Evolutionary conservation across 1,140 invertebrate species (phyloP), one percentile per base, ranked within the genome.

Genomic region (Gonatopus flavifemur): DNA sequence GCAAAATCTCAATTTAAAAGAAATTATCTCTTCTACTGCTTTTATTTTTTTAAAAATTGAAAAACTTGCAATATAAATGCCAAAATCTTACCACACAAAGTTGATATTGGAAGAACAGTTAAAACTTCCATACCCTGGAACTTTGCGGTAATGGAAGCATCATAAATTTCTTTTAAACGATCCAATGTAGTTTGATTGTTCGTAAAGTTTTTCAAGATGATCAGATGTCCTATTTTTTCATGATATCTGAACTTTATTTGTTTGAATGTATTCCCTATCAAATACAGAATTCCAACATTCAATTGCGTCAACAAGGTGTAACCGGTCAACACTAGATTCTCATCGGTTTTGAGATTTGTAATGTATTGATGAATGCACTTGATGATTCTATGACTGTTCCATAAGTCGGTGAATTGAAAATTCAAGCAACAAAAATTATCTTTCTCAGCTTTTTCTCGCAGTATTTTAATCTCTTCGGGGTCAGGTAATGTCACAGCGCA

Each of bases 301-400:
- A 80, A 70, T 30, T 76, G 70, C 13, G 66, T 73, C 7, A 81
- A 35, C 15, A 81, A 64, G 37, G 66, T 64, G 39, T 74, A 78
- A 19, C 75, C 76, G 44, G 69, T 45, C 20, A 81, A 49, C 40
- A 74, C 12, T 12, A 81, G 55, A 36, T 41, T 51, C 9, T 70
- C 39, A 42, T 57, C 55, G 50, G 21, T 39, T 31, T 25, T 25
- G 2, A 74, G 46, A 4, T 52, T 12, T 45, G 13, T 6, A 77
- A 9, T 37, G 30, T 38, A 12, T 70, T 30, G n/a, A 18, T 50
- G 47, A 40, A 78, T 55, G 15, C 38, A 15, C 9, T 4, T 37
- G 21, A 77, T 64, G 10, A 53, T 56, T 32, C 48, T 42, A 36
- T 41, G 41, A 49, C 60, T 67, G 16, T 67, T 52, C 28, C 49